A percentile compares a stretch with the other conserved stretches of the same genome.
Evolutionary conservation across 1,140 invertebrate genomes (phyloP).

Genomic region (Drosophila ficusphila): DNA sequence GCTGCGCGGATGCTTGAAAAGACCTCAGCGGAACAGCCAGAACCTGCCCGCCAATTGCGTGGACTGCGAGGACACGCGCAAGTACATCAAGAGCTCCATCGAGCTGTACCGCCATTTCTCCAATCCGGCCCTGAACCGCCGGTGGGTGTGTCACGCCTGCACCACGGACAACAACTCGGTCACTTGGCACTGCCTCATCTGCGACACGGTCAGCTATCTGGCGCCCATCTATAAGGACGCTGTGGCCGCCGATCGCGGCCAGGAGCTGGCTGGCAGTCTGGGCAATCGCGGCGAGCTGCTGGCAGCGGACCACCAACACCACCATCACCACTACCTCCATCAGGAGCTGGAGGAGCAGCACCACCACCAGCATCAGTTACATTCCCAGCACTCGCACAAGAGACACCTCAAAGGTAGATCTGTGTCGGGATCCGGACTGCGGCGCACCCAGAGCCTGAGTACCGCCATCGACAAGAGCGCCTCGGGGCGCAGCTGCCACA

Average conservation of each 20-base stretch:
- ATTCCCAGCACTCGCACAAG: slow-evolving; percentile 65
- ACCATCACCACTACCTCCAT: slow-evolving; percentile 20
- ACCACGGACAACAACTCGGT: slow-evolving; percentile 80
- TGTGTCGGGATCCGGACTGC: slow-evolving; percentile 31
- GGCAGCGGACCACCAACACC: slow-evolving; percentile 12
- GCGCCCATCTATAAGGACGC: slow-evolving; percentile 83
- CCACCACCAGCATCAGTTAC: slow-evolving; percentile 18
- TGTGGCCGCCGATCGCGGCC: slow-evolving; percentile 19
- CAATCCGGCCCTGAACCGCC: slow-evolving; percentile 78
- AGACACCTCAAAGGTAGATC: slow-evolving; percentile 36
- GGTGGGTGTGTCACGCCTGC: slow-evolving; percentile 79
- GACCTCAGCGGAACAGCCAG: slow-evolving; percentile 77
- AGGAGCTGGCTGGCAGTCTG: slow-evolving; percentile 23
- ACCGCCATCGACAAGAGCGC: slow-evolving; percentile 70
- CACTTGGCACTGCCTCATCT: slow-evolving; percentile 83
- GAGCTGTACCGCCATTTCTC: slow-evolving; percentile 81
- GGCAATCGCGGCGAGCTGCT: slow-evolving; percentile 17
- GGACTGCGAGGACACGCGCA: slow-evolving; percentile 81
- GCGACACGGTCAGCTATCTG: slow-evolving; percentile 81
- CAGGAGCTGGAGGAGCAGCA: slow-evolving; percentile 32
- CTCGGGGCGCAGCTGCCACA: slow-evolving; percentile 76
- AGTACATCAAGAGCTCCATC: slow-evolving; percentile 80
- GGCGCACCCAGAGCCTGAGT: slow-evolving; percentile 78
- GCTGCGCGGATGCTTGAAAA: slow-evolving; percentile 76
- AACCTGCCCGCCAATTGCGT: slow-evolving; percentile 74